Base-by-base conservation (phyloP, 2,797 vertebrate species). In the Rallus crepitans region DNA sequence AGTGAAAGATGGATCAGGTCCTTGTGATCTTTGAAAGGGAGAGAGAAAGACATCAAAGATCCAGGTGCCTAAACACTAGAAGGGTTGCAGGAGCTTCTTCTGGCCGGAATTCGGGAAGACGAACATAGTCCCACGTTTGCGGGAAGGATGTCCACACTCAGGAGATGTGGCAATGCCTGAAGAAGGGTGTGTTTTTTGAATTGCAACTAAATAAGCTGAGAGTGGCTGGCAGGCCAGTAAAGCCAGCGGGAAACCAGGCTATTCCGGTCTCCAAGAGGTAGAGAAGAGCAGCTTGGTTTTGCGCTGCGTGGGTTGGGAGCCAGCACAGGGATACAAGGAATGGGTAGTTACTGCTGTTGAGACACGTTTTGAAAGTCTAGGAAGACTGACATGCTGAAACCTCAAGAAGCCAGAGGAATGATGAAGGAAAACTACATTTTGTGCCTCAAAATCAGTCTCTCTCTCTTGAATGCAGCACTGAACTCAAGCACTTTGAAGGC, bases 141-240 rank as follows among this genome's bases (percentile, higher is more conserved):
- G 82, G 93, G 93, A 96, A 96, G 78, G 60, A 68, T 70, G 89
- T 87, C 79, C 92, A 39, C 71, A 31, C 53, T 15, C 4, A 2
- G 92, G 75, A 93, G 90, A 89, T 87, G 93, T 64, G 92, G 94
- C 92, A 95, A 76, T 48, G 84, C 84, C 75, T 77, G 71, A 69
- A 89, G 82, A 79, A 94, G 93, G 93, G 68, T 63, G 90, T 96
- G 93, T 96, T 70, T 90, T 93, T 94, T 61, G 92, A 76, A 92
- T 83, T 86, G 61, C 77, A 91, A 47, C 79, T 93, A 92, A 96
- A 93, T 61, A 94, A 94, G 92, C 50, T 20, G 48, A 78, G 72
- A 89, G 82, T 78, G 65, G 37, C 89, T 94, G 96, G 89, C 94
- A 95, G 72, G 48, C 72, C 40, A 1, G 72, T 83, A 69, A 92